Evolutionary conservation across 2,888 invertebrate species (phyloP), one percentile per base, ranked within the genome.

Genomic region (Cephus nigrinus): DNA sequence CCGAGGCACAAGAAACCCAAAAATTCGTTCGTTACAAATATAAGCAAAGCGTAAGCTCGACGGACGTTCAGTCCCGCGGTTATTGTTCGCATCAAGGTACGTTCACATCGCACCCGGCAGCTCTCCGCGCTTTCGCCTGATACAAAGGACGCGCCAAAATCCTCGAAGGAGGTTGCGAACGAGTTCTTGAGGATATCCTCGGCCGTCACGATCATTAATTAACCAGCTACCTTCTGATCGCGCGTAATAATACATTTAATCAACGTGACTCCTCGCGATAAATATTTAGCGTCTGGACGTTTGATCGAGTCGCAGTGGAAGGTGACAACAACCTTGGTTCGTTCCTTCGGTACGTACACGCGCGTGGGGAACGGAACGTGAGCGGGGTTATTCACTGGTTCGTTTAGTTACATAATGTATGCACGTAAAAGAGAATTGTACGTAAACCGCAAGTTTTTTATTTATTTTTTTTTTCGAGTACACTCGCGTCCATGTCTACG

Each of bases 261-360:
- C 40, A 40, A 40, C 15, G 4, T 2, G 40, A 40, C 40, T 40
- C 40, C 40, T 12, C 15, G 40, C 40, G 40, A 40, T 15, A 40
- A 40, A 40, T 40, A 40, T 40, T 40, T 40, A 4, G 15, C 40
- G 40, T 40, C 15, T 40, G 40, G 40, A 15, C 40, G 4, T 40
- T 15, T 15, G n/a, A 36, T 36, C 68, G 68, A 75, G 78, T 73
- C 75, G 81, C 75, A 76, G 77, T 81, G 74, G 75, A 30, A 32
- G 69, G 32, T 31, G 69, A 31, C 69, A 69, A 32, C 69, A 69
- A 32, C 69, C 69, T 69, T 69, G 40, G 40, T 40, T 40, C 40
- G 40, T 40, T 40, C 15, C 40, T 40, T 40, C 40, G 12, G 15
- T 40, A 40, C 15, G 12, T 40, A 15, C 69, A 4, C 69, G 69